These are phyloP conservation scores for Heteromurus nitidus DNA, from an alignment of 2,888 invertebrate species.

Conservation along the genomic window DNA sequence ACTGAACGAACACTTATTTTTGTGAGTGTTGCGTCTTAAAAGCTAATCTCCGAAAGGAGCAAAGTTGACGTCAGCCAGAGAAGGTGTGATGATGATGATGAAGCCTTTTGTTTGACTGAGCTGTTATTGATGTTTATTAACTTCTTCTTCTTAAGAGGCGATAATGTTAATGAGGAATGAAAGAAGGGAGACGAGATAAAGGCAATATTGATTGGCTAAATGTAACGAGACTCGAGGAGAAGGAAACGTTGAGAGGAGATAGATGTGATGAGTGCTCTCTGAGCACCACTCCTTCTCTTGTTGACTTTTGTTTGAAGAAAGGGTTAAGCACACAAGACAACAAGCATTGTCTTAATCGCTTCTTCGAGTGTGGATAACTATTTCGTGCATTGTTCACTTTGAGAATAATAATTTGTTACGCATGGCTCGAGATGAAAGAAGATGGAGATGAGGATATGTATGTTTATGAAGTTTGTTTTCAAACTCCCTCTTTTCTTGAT, in stretches of 20 bases:
- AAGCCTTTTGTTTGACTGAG: background rate
- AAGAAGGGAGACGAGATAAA: too few relatives aligned
- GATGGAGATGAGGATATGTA: constrained; percentile 15
- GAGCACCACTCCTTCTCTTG: constrained; percentile 13
- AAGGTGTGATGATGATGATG: background rate
- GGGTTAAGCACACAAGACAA: constrained; percentile 56
- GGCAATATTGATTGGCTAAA: constrained; percentile 12
- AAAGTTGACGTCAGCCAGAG: background rate
- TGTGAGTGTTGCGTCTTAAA: too few relatives aligned
- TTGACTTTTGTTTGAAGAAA: constrained; percentile 45
- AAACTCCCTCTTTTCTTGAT: background rate
- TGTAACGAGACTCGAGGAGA: too few relatives aligned
- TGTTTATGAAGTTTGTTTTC: constrained; percentile 25
- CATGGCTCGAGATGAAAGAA: constrained; percentile 32
- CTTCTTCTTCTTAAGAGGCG: background rate
- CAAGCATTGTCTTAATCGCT: constrained; percentile 45
- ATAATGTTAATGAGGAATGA: background rate
- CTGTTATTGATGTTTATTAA: background rate
- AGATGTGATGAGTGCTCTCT: background rate
- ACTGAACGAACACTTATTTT: too few relatives aligned
- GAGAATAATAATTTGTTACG: constrained; percentile 38
- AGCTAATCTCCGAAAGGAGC: background rate
- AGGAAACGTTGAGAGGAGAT: too few relatives aligned
- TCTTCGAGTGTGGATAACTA: constrained; percentile 16
- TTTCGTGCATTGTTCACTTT: constrained; percentile 48